Evolutionary conservation across 2,888 invertebrate species (phyloP).

Genomic region (Lochmaea crataegi): DNA sequence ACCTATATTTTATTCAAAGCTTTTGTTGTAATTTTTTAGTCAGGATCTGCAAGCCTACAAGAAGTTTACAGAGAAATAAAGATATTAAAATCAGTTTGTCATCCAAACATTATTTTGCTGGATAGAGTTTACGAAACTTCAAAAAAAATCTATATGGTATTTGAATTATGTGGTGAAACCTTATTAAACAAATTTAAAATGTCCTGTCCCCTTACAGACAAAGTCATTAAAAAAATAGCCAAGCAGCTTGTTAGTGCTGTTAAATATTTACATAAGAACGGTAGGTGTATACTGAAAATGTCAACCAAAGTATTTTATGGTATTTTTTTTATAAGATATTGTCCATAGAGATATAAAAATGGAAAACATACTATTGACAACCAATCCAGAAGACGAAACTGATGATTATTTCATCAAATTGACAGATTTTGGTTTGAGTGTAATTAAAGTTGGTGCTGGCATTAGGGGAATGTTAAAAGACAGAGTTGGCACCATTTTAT

Average conservation of each 20-base stretch:
- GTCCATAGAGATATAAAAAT: conserved; percentile 67
- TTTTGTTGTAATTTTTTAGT: conserved; percentile 8
- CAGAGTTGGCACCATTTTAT: conserved; percentile 69
- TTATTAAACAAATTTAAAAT: conserved; percentile 62
- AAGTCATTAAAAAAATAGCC: conserved; percentile 59
- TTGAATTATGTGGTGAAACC: conserved; percentile 68
- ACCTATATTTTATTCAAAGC: background rate
- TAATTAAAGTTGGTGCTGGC: conserved; percentile 65
- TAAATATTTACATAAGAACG: conserved; percentile 65
- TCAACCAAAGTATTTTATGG: background rate
- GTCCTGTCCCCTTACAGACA: conserved; percentile 60
- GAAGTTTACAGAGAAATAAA: conserved; percentile 67
- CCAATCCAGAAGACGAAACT: conserved; percentile 64
- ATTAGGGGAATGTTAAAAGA: conserved; percentile 69
- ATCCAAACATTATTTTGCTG: conserved; percentile 69
- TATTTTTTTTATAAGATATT: conserved; percentile 60
- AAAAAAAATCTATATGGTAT: conserved; percentile 68
- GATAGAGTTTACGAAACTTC: conserved; percentile 69
- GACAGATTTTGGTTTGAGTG: conserved; percentile 71
- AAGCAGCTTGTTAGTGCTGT: conserved; percentile 62
- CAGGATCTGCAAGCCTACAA: conserved; percentile 31
- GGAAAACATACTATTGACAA: conserved; percentile 67
- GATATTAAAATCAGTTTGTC: conserved; percentile 69
- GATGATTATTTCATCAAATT: conserved; percentile 69
- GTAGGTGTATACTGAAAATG: conserved; percentile 50